These are phyloP conservation scores for Monochamus saltuarius DNA, from an alignment of 1,140 invertebrate species.

Conservation along the genomic window DNA sequence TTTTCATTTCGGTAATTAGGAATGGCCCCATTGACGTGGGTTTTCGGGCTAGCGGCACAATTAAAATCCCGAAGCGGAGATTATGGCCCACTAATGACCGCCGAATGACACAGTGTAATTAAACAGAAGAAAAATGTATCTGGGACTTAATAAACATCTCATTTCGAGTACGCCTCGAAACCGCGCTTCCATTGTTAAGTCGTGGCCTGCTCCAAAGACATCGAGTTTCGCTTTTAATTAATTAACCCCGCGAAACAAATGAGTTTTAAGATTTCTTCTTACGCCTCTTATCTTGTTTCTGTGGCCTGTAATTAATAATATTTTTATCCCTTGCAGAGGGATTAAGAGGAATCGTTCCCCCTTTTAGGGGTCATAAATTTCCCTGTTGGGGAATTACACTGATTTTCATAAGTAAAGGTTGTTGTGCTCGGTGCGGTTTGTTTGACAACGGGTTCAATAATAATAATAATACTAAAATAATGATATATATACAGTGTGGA, in stretches of 20 bases:
- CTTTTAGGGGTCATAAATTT: too few relatives aligned
- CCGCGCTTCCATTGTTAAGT: not conserved
- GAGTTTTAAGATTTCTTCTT: slow-evolving; percentile 26
- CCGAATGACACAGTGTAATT: slow-evolving; percentile 27
- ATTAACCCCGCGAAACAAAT: slow-evolving; percentile 28
- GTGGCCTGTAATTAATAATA: slow-evolving; percentile 26
- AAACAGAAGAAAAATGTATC: slow-evolving; percentile 30
- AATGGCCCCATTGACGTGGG: too few relatives aligned
- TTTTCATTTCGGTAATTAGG: too few relatives aligned
- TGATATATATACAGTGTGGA: too few relatives aligned
- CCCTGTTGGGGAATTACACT: too few relatives aligned
- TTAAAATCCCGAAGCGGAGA: too few relatives aligned
- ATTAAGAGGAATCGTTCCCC: too few relatives aligned
- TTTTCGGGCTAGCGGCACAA: too few relatives aligned
- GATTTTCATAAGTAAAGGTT: too few relatives aligned
- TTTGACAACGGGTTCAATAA: too few relatives aligned
- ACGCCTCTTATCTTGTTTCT: slow-evolving; percentile 19
- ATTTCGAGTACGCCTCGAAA: not conserved
- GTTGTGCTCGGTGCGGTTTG: too few relatives aligned
- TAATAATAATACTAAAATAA: too few relatives aligned
- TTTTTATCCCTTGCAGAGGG: slow-evolving; percentile 20
- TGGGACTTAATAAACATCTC: slow-evolving; percentile 26
- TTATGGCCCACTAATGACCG: slow-evolving; percentile 16
- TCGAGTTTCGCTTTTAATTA: slow-evolving; percentile 25
- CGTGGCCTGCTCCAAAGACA: slow-evolving; percentile 2